phyloP scores from a whole-genome alignment of 1,140 invertebrate species.

The Palaemon carinicauda region DNA sequence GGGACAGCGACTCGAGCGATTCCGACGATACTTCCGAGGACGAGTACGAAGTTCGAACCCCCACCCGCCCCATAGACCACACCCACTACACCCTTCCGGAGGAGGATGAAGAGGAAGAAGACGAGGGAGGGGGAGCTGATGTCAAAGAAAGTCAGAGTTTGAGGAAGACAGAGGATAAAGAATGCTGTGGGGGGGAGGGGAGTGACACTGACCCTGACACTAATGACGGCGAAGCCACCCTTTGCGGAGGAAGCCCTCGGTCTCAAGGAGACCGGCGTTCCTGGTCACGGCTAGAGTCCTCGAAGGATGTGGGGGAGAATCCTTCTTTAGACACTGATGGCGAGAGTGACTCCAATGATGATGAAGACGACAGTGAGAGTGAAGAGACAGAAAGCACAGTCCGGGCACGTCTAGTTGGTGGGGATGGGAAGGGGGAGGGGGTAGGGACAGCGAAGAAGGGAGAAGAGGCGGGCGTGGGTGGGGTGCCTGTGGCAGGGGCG shows the following conservation, averaged over 20 bases:
- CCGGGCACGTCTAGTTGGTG: conserved; percentile 11
- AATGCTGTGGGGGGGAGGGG: neutral
- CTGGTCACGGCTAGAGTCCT: neutral
- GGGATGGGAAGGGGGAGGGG: neutral
- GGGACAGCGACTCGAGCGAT: conserved; percentile 16
- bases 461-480: neutral
- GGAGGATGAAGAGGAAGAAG: neutral
- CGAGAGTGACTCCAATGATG: neutral
- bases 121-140: neutral
- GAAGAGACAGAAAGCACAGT: conserved; percentile 55
- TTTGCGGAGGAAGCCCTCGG: neutral
- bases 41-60: conserved; percentile 20
- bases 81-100: neutral
- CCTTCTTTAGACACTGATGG: neutral
- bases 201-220: neutral
- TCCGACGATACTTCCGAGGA: conserved; percentile 43
- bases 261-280: neutral
- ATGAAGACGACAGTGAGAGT: conserved; percentile 46
- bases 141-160: neutral
- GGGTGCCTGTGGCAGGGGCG: too few species aligned
- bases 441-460: neutral
- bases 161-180: neutral
- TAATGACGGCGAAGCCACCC: neutral
- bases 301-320: neutral
- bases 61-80: neutral